These are phyloP conservation scores for Zosterops borbonicus DNA, from an alignment of 2,113 vertebrate species.

Conservation along the genomic window DNA sequence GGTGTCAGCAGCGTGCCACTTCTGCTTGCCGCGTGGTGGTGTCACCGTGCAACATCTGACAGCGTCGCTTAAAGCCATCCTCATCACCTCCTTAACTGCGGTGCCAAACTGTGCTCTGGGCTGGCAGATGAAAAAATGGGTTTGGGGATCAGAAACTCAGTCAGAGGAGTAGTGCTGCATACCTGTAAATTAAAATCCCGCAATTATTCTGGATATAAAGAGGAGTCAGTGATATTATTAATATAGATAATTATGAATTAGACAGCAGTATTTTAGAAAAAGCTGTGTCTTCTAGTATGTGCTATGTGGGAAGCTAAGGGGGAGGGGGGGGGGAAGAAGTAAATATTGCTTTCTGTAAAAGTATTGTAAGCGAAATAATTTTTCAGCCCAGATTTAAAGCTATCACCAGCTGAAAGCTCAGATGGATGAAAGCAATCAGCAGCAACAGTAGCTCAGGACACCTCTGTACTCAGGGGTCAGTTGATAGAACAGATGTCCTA, in stretches of 20 bases:
- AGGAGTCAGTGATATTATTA: background rate
- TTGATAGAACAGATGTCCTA: background rate
- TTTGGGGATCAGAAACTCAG: background rate
- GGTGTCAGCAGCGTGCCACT: background rate
- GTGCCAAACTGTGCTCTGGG: background rate
- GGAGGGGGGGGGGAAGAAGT: accelerated
- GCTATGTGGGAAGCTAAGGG: background rate
- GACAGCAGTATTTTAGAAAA: background rate
- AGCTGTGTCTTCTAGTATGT: background rate
- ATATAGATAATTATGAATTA: background rate
- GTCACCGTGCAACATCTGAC: background rate
- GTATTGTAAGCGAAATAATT: background rate
- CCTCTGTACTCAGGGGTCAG: background rate
- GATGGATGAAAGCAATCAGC: background rate
- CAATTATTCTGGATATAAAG: background rate
- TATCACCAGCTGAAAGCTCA: background rate
- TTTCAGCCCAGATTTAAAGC: background rate
- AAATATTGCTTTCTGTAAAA: background rate
- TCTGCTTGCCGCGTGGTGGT: background rate
- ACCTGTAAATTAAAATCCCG: background rate
- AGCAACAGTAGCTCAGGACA: background rate
- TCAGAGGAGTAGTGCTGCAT: background rate
- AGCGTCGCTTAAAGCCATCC: background rate
- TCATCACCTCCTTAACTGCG: background rate
- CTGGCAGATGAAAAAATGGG: background rate